Evolutionary conservation across 2,888 invertebrate species (phyloP).

Genomic region (Cerceris ruficornis): DNA sequence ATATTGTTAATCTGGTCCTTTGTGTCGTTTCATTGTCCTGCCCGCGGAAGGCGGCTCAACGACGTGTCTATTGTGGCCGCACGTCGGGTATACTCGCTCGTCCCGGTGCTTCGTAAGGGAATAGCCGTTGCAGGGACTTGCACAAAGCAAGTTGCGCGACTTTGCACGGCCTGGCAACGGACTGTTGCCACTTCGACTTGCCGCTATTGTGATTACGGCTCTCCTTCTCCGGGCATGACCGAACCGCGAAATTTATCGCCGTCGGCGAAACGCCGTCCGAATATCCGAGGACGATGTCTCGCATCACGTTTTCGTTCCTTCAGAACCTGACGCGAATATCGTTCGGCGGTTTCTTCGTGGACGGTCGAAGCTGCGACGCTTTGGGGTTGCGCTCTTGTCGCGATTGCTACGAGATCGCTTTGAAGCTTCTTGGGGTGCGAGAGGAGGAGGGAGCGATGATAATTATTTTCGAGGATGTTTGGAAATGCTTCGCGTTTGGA

Average conservation of each 20-base stretch:
- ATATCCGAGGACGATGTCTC: slow-evolving; percentile 44
- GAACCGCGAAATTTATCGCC: slow-evolving; percentile 60
- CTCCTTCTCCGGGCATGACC: slow-evolving; percentile 35
- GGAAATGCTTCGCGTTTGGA: too few species aligned
- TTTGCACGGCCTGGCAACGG: slow-evolving; percentile 14
- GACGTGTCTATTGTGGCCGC: slow-evolving; percentile 59
- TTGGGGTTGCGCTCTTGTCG: slow-evolving; percentile 12
- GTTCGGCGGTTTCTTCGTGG: slow-evolving; percentile 30
- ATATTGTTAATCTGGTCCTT: slow-evolving; percentile 62
- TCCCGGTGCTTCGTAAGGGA: slow-evolving; percentile 36
- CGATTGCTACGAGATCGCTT: slow-evolving; percentile 41
- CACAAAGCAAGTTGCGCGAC: slow-evolving; percentile 32
- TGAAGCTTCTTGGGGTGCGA: neutral
- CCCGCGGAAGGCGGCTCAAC: slow-evolving; percentile 43
- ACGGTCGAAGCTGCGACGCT: slow-evolving; percentile 18
- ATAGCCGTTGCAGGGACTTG: slow-evolving; percentile 28
- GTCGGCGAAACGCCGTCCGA: slow-evolving; percentile 49
- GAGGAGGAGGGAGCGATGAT: too few species aligned
- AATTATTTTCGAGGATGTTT: neutral
- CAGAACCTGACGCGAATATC: slow-evolving; percentile 47
- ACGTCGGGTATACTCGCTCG: slow-evolving; percentile 29
- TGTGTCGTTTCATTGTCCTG: slow-evolving; percentile 57
- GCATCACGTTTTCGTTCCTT: slow-evolving; percentile 42
- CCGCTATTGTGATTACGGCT: slow-evolving; percentile 47
- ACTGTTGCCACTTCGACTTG: slow-evolving; percentile 39